Evolutionary conservation across 2,888 invertebrate genomes (phyloP), one percentile per base, ranked within the genome.

Genomic region (Eupithecia tripunctaria): DNA sequence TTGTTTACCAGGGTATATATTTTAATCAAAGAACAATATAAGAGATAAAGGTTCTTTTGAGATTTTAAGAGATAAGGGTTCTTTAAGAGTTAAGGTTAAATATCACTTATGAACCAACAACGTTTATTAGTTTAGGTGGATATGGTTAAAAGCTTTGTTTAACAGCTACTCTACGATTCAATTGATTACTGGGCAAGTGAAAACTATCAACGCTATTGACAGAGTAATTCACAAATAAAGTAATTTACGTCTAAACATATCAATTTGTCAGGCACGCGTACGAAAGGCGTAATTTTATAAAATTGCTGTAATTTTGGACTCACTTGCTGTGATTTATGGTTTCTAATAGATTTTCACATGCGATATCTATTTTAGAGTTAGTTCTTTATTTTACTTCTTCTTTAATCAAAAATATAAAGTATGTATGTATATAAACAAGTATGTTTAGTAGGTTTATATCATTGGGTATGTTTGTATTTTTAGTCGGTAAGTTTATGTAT

Each of bases 201-300:
- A 43, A 66, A 67, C 29, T n/a, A 36, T 56, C 38, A n/a, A n/a
- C n/a, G 18, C 21, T 36, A 66, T 68, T 62, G 29, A 41, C 62
- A 43, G 29, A 21, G 15, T 51, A 68, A 66, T 60, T 59, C 43
- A n/a, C 62, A 10, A 67, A 67, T 59, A 41, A 69, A 59, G 68
- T 69, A 65, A 68, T 72, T 65, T 68, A 25, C 12, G 15, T 69
- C n/a, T 72, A 66, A 72, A 72, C 47, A 66, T 68, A 72, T 72
- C 72, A 72, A 72, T 72, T 72, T 72, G 25, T n/a, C 29, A 14
- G n/a, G 41, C 72, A 68, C 68, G 72, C 68, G 68, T 72, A 66
- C 21, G 64, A 47, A 67, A 63, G 51, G 62, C 56, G 66, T 66
- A 68, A 72, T 73, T 72, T 66, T 41, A 66, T n/a, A 67, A 62